A percentile compares a stretch with the other conserved stretches of the same genome.
Conservation (phyloP, 2,113 vertebrate genomes). For the Sorex araneus region DNA sequence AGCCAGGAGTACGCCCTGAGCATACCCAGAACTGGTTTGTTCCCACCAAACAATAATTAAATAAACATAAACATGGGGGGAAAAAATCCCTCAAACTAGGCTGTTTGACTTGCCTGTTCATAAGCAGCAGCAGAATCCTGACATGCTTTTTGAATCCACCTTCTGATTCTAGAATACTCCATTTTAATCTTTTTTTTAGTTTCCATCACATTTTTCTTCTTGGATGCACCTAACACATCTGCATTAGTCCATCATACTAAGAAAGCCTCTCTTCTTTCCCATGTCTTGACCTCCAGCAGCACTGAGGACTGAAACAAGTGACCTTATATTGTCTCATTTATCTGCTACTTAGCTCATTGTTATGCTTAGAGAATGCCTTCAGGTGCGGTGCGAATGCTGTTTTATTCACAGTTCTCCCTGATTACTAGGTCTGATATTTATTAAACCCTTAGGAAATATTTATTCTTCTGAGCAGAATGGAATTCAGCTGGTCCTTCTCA, state of each 20-base stretch:
- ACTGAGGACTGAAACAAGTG: neutral
- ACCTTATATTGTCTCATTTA: neutral
- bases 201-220: neutral
- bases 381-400: neutral
- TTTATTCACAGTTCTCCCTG: neutral
- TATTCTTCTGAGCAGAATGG: neutral
- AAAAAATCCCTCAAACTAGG: neutral
- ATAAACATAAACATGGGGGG: no score
- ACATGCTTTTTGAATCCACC: neutral
- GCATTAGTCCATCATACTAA: neutral
- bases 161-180: neutral
- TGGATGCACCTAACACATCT: neutral
- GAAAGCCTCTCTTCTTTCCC: neutral
- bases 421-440: neutral
- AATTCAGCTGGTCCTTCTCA: neutral
- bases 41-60: no score
- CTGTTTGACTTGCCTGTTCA: neutral
- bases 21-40: no score
- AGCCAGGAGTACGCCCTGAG: no score
- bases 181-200: neutral
- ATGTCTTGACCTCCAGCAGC: neutral
- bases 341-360: neutral
- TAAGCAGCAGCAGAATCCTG: neutral
- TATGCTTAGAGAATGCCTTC: neutral
- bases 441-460: neutral